These are phyloP conservation scores for Otus sunia DNA, from an alignment of 2,113 vertebrate genomes.

Conservation along the genomic window DNA sequence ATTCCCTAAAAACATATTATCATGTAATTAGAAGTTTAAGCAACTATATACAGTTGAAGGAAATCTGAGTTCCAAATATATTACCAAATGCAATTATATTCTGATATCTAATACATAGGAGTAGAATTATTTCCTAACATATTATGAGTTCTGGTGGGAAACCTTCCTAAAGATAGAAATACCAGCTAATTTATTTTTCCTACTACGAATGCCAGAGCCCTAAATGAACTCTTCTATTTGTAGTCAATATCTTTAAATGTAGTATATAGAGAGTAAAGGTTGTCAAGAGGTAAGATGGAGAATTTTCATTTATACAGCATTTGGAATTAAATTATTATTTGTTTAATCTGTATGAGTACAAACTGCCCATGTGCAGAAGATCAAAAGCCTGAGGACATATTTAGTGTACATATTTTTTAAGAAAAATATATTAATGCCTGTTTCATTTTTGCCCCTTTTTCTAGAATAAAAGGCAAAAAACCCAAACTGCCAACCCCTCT, in stretches of 20 bases:
- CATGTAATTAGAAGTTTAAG: neutral
- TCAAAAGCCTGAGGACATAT: neutral
- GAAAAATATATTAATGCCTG: neutral
- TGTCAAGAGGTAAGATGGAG: neutral
- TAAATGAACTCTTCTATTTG: neutral
- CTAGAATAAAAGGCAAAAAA: neutral
- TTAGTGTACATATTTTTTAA: neutral
- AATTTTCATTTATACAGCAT: neutral
- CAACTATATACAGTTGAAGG: neutral
- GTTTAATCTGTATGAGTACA: neutral
- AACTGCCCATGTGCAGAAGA: fast-evolving
- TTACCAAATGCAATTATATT: neutral
- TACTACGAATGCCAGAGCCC: neutral
- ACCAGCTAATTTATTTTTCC: neutral
- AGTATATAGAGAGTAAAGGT: neutral
- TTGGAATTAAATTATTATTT: neutral
- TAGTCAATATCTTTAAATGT: neutral
- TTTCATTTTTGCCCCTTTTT: neutral
- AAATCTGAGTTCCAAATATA: neutral
- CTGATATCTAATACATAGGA: neutral
- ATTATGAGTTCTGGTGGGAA: neutral
- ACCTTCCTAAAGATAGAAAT: neutral
- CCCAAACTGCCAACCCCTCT: neutral
- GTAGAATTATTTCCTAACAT: neutral
- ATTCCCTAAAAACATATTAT: neutral